phyloP scores from a whole-genome alignment of 1,140 invertebrate species.

The Calephelis virginiensis region DNA sequence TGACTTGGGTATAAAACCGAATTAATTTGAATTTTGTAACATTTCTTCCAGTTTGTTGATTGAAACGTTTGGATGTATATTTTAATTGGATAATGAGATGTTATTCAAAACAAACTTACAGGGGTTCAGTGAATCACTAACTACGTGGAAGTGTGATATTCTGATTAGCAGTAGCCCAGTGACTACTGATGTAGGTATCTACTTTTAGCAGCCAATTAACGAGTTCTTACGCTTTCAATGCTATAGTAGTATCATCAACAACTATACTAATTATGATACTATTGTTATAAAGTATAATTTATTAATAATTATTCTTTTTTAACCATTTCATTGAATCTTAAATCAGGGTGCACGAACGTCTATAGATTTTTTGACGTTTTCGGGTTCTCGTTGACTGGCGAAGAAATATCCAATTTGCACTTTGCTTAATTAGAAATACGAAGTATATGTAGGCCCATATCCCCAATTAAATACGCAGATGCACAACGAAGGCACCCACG shows the following conservation, averaged over 20 bases:
- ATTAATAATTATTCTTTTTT: neutral
- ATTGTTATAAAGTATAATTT: neutral
- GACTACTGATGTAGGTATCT: conserved; percentile 2
- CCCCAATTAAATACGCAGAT: too few species aligned
- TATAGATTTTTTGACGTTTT: too few species aligned
- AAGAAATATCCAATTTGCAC: too few species aligned
- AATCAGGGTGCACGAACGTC: neutral
- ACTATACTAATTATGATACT: neutral
- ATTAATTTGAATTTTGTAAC: too few species aligned
- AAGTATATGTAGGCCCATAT: too few species aligned
- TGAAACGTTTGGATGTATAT: too few species aligned
- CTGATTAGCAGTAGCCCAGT: conserved; percentile 1
- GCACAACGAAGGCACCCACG: too few species aligned
- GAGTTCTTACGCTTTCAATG: conserved; percentile 2
- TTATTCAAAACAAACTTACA: neutral
- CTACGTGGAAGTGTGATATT: conserved; percentile 6
- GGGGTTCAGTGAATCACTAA: neutral
- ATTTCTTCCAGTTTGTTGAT: too few species aligned
- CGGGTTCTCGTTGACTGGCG: too few species aligned
- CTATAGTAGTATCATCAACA: neutral
- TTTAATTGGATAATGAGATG: too few species aligned
- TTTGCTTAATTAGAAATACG: too few species aligned
- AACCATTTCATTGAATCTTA: neutral
- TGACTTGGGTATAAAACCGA: too few species aligned
- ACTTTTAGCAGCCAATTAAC: conserved; percentile 8